phyloP scores from a whole-genome alignment of 2,113 vertebrate species.

The Carlito syrichta region DNA sequence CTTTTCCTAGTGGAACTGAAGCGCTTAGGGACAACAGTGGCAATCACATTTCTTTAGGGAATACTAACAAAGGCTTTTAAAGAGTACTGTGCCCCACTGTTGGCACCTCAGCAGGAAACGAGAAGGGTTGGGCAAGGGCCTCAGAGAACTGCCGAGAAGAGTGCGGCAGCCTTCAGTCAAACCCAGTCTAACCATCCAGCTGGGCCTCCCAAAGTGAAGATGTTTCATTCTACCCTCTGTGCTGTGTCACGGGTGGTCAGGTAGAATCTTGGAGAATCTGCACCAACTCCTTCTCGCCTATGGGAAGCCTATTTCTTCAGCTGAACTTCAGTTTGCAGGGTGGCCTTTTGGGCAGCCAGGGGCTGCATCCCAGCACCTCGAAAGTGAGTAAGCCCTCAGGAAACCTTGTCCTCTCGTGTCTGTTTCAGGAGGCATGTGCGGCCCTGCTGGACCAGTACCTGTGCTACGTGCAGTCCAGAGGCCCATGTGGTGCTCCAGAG shows the following conservation, averaged over 20 bases:
- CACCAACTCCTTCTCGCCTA: not conserved
- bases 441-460: slow-evolving; percentile 90
- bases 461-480: slow-evolving; percentile 88
- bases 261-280: too few relatives aligned
- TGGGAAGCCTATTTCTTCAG: fast-evolving
- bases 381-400: too few relatives aligned
- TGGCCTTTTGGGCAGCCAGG: not conserved
- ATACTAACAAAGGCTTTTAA: not conserved
- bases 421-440: slow-evolving; percentile 91
- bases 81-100: not conserved
- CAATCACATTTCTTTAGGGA: not conserved
- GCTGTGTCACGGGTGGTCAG: fast-evolving
- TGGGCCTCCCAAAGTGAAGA: fast-evolving
- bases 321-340: not conserved
- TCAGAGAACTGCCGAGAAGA: not conserved
- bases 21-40: not conserved
- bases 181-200: not conserved
- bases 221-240: fast-evolving
- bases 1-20: not conserved
- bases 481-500: slow-evolving; percentile 78
- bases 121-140: not conserved
- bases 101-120: not conserved
- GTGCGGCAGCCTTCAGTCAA: not conserved
- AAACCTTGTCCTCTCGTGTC: not conserved
- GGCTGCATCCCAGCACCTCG: not conserved